These are phyloP conservation scores for Drosophila buzzatii DNA, from an alignment of 2,888 invertebrate species.

Conservation along the genomic window DNA sequence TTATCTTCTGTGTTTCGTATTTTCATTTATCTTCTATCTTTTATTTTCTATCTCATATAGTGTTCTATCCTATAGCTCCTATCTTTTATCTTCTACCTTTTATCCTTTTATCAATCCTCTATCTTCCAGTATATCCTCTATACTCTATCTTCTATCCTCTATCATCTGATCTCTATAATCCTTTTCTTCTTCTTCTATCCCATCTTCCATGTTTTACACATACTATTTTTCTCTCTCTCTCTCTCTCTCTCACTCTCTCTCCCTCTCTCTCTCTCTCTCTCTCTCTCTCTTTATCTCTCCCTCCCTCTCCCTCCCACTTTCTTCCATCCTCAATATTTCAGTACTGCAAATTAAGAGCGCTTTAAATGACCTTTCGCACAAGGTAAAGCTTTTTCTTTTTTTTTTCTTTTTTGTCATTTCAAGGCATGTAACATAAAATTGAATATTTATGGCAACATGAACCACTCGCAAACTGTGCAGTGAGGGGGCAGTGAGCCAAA, in stretches of 20 bases:
- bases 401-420: slow-evolving; percentile 14
- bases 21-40: neutral
- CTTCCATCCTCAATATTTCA: neutral
- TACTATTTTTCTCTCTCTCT: too few relatives aligned
- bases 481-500: too few relatives aligned
- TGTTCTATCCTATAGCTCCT: neutral
- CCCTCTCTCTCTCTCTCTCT: neutral
- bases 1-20: too few relatives aligned
- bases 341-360: slow-evolving; percentile 15
- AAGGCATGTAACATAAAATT: slow-evolving; percentile 44
- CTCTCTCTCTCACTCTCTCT: neutral
- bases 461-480: neutral
- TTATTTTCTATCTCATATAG: too few relatives aligned
- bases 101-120: neutral
- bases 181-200: neutral
- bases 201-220: neutral
- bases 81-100: neutral
- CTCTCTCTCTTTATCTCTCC: neutral
- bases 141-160: neutral
- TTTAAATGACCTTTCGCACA: slow-evolving; percentile 14
- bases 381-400: slow-evolving; percentile 1
- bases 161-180: too few relatives aligned
- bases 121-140: too few relatives aligned
- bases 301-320: neutral
- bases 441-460: slow-evolving; percentile 55